These are phyloP conservation scores for Lagocephalus sceleratus DNA, from an alignment of 2,797 vertebrate genomes.

Conservation along the genomic window DNA sequence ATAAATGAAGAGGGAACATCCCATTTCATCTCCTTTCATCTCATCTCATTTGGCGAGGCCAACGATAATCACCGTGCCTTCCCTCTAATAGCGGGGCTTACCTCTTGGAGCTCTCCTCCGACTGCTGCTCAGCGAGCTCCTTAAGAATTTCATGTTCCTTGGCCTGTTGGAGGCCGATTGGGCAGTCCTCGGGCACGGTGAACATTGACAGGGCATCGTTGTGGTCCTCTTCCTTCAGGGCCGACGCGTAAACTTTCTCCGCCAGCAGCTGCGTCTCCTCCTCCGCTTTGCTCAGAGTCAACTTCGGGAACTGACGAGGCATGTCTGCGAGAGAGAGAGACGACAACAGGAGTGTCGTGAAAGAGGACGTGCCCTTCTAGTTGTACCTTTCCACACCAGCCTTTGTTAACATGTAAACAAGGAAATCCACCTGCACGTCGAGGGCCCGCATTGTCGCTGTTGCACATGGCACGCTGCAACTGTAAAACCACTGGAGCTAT, in stretches of 20 bases:
- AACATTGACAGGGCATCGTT: constrained; percentile 88
- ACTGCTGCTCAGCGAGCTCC: constrained; percentile 90
- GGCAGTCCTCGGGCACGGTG: constrained; percentile 90
- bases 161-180: constrained; percentile 90
- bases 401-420: constrained; percentile 47
- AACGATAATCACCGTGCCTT: background rate
- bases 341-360: constrained; percentile 12
- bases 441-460: too few relatives aligned
- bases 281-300: constrained; percentile 85
- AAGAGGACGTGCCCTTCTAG: constrained; percentile 4
- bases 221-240: constrained; percentile 88
- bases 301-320: constrained; percentile 89
- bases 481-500: constrained; percentile 2
- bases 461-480: constrained; percentile 3
- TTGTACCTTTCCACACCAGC: constrained; percentile 9
- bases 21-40: background rate
- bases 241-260: constrained; percentile 90
- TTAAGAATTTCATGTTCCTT: constrained; percentile 91
- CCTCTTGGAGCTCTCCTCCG: constrained; percentile 86
- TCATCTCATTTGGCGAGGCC: background rate
- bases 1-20: background rate
- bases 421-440: background rate
- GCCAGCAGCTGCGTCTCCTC: constrained; percentile 84
- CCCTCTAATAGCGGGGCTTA: constrained; percentile 35
- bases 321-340: constrained; percentile 74